A percentile compares a stretch with the other conserved stretches of the same genome.
Conservation (phyloP, 2,888 invertebrate genomes). For the Acleris cristana region DNA sequence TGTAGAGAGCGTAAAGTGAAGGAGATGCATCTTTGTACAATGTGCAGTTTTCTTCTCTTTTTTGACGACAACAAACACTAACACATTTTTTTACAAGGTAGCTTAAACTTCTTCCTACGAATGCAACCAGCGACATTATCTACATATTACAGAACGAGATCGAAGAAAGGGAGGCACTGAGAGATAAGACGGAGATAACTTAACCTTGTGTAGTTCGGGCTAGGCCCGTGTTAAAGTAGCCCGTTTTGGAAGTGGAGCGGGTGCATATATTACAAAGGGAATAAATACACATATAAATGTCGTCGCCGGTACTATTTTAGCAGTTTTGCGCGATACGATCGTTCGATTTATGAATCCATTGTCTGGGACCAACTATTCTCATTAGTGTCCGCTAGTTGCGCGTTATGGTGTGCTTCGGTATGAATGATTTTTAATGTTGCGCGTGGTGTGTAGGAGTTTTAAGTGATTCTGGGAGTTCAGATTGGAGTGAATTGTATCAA, state of each 20-base stretch:
- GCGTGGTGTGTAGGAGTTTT: constrained; percentile 2
- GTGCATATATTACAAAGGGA: constrained; percentile 66
- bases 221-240: constrained; percentile 37
- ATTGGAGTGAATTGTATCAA: no score
- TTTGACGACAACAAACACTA: no score
- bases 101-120: no score
- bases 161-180: no score
- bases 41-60: no score
- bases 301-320: constrained; percentile 63
- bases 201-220: no score
- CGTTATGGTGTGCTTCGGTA: constrained; percentile 45
- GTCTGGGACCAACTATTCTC: constrained; percentile 67
- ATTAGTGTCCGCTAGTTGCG: constrained; percentile 59
- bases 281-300: constrained; percentile 72
- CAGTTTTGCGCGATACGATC: constrained; percentile 70
- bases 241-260: constrained; percentile 54
- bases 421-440: constrained; percentile 30
- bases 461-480: neutral
- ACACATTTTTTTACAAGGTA: no score
- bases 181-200: neutral
- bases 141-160: no score
- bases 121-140: no score
- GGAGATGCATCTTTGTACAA: no score
- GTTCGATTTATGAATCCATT: constrained; percentile 74
- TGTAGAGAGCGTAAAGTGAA: no score